phyloP scores from a whole-genome alignment of 1,140 invertebrate genomes.

The Aphis gossypii region DNA sequence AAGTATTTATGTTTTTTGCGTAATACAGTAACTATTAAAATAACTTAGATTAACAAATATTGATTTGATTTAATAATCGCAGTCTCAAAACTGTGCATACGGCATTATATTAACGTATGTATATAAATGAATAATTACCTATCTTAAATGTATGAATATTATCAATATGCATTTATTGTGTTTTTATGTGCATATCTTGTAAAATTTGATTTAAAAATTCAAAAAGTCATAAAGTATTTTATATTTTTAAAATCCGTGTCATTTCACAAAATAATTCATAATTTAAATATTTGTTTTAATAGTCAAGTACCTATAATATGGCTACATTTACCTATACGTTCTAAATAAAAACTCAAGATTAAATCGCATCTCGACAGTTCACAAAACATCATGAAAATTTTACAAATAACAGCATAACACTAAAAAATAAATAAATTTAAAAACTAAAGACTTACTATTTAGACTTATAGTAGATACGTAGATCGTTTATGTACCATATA shows the following conservation, averaged over 20 bases:
- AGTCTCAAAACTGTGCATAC: neutral
- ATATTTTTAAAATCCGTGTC: neutral
- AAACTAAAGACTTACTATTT: neutral
- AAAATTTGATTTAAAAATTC: neutral
- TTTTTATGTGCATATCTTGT: neutral
- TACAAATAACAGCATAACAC: neutral
- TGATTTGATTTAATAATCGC: neutral
- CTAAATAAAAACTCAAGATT: neutral
- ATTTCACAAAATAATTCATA: neutral
- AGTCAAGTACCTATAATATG: neutral
- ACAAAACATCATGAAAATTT: neutral
- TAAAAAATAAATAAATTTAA: neutral
- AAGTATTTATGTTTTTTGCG: neutral
- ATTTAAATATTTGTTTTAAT: constrained; percentile 1
- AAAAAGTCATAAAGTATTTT: neutral
- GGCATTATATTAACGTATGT: neutral
- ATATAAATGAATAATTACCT: neutral
- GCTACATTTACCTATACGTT: neutral
- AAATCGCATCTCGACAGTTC: neutral
- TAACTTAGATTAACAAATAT: neutral
- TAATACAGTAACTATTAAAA: neutral
- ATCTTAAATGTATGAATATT: neutral
- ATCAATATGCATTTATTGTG: neutral
- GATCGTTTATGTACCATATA: neutral
- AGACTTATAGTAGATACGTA: neutral